A percentile compares a stretch with the other conserved stretches of the same genome.
phyloP scores from a whole-genome alignment of 2,797 vertebrate genomes.

The Crocodylus rhombifer region DNA sequence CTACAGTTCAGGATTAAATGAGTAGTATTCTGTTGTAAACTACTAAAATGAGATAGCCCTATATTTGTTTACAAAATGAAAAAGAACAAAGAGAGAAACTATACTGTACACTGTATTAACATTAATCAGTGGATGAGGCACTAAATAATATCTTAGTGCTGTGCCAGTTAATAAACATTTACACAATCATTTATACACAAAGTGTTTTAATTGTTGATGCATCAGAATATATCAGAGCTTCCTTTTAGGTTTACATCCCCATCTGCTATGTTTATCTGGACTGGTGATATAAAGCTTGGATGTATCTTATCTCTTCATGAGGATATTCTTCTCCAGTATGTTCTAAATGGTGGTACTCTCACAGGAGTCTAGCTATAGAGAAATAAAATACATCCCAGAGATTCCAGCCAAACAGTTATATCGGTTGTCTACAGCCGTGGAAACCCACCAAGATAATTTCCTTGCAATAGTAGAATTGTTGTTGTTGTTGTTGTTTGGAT shows the following conservation, averaged over 20 bases:
- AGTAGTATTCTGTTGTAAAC: not conserved
- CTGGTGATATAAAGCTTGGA: not conserved
- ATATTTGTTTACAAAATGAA: not conserved
- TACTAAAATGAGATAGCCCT: too few relatives aligned
- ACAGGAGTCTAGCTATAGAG: accelerated
- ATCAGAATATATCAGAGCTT: not conserved
- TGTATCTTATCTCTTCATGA: not conserved
- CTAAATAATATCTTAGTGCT: not conserved
- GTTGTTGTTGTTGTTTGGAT: not conserved
- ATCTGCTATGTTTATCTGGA: not conserved
- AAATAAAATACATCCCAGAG: not conserved
- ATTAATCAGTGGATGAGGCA: accelerated
- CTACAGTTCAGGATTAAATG: not conserved
- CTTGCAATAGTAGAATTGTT: not conserved
- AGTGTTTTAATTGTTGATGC: not conserved
- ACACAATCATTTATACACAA: not conserved
- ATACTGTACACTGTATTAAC: not conserved
- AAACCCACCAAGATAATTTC: not conserved
- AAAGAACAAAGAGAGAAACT: not conserved
- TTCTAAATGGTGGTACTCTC: not conserved
- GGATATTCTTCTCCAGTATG: not conserved
- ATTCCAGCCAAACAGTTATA: not conserved
- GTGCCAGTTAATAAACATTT: not conserved
- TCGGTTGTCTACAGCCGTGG: accelerated
- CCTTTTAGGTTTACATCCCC: not conserved